Conservation (phyloP, 2,113 vertebrate genomes). For the Myotis yumanensis region DNA sequence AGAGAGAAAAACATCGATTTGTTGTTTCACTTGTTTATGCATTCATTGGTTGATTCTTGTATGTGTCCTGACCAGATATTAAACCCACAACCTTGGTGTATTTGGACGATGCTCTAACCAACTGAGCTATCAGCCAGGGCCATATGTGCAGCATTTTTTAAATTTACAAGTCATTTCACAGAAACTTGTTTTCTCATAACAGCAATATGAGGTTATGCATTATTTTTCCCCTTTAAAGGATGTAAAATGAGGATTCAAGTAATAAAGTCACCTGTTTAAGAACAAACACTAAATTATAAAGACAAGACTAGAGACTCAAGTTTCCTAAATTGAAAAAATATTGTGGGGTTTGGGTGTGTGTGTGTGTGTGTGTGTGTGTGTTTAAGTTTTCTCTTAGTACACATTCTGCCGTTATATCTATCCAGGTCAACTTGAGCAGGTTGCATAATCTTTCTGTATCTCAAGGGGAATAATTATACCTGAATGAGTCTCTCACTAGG, state of each 20-base stretch:
- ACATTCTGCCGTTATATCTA: neutral
- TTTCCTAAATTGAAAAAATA: neutral
- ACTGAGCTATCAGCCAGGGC: neutral
- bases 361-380: too few relatives aligned
- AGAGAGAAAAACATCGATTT: neutral
- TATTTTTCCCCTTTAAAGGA: neutral
- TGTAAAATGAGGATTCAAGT: neutral
- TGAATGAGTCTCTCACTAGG: neutral
- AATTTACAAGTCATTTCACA: neutral
- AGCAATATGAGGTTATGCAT: neutral
- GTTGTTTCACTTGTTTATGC: neutral
- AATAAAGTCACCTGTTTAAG: neutral
- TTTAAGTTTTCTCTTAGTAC: neutral
- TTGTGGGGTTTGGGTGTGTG: neutral
- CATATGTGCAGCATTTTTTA: neutral
- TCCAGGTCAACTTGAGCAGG: neutral
- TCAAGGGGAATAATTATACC: neutral
- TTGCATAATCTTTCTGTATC: neutral
- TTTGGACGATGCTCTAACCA: neutral
- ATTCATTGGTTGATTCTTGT: neutral
- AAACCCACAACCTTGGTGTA: neutral
- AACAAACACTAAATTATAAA: neutral
- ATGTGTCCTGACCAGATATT: neutral
- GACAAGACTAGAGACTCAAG: neutral
- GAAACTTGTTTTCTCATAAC: neutral